Base-by-base conservation (phyloP, 2,797 vertebrate species). In the Sebastes minor region DNA sequence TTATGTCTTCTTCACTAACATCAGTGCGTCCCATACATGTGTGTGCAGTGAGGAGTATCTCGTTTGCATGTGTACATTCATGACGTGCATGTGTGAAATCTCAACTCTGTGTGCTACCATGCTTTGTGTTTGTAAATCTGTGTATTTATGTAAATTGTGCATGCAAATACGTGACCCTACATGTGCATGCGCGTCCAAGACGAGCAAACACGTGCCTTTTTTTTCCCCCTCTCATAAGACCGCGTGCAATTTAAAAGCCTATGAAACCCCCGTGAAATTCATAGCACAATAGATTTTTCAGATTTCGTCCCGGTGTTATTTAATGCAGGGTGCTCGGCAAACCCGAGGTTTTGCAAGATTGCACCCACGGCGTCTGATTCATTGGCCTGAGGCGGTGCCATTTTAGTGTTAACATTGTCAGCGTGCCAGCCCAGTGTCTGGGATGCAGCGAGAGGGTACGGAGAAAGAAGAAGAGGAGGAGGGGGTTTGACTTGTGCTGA, bases 1-100 rank as follows among this genome's bases (percentile, higher is more conserved):
- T 90, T 91, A 75, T 66, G 89, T 91, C 90, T 92, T 91, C 35
- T 83, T 91, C 89, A 83, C 86, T 77, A 63, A 63, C 85, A 86
- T 87, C 87, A 74, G 71, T 89, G 78, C 81, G 65, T 76, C 79
- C 71, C 87, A 81, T 67, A 35, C 80, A 38, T 49, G 56, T 62
- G 5, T 82, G 82, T 90, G 81, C 68, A 20, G 75, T 86, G 80
- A 76, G 32, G 62, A 59, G 38, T 78, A 23, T 27, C 76, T 61
- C 52, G 56, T 80, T 32, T 81, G 90, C 90, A 91, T 90, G 91
- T 46, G 49, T 53, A 4, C 55, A 42, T 71, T 53, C 46, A 2
- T 62, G 10, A 27, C 4, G 7, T 75, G 83, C 76, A 85, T 79
- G 80, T 49, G 5, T 62, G 2, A 62, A 65, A 42, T 72, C 11